These are phyloP conservation scores for Aphidoletes aphidimyza DNA, from an alignment of 2,888 invertebrate species.

Conservation along the genomic window DNA sequence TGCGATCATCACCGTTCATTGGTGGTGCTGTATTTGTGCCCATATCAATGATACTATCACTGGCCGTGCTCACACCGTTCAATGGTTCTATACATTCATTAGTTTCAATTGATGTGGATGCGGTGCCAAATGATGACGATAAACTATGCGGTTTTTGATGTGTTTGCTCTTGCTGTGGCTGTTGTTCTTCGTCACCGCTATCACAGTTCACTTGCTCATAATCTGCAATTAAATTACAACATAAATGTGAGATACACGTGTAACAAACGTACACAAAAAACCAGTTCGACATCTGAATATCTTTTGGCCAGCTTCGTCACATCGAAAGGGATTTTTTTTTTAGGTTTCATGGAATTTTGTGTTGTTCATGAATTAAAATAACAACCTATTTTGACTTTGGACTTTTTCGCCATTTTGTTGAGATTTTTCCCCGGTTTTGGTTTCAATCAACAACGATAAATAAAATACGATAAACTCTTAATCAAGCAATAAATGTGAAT, in stretches of 20 bases:
- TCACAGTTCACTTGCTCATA: constrained; percentile 51
- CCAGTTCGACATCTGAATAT: no score
- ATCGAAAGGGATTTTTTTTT: not conserved
- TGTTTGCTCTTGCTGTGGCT: not conserved
- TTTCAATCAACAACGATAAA: no score
- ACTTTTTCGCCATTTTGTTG: not conserved
- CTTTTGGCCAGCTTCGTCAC: no score
- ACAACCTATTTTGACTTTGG: constrained; percentile 5
- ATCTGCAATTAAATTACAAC: not conserved
- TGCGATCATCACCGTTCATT: constrained; percentile 5
- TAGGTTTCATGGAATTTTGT: not conserved
- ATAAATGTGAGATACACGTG: no score
- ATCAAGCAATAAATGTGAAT: no score
- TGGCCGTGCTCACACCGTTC: not conserved
- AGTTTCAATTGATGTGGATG: constrained; percentile 30
- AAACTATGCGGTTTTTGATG: not conserved
- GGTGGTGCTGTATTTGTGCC: not conserved
- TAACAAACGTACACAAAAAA: no score
- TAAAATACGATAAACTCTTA: no score
- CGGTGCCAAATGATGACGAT: not conserved
- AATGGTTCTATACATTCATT: constrained; percentile 24
- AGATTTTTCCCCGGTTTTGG: not conserved
- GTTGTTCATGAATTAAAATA: not conserved
- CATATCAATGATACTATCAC: not conserved
- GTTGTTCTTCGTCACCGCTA: constrained; percentile 39